Evolutionary conservation across 2,888 invertebrate genomes (phyloP), one percentile per base, ranked within the genome.

Genomic region (Lepetodrilus schrolli): DNA sequence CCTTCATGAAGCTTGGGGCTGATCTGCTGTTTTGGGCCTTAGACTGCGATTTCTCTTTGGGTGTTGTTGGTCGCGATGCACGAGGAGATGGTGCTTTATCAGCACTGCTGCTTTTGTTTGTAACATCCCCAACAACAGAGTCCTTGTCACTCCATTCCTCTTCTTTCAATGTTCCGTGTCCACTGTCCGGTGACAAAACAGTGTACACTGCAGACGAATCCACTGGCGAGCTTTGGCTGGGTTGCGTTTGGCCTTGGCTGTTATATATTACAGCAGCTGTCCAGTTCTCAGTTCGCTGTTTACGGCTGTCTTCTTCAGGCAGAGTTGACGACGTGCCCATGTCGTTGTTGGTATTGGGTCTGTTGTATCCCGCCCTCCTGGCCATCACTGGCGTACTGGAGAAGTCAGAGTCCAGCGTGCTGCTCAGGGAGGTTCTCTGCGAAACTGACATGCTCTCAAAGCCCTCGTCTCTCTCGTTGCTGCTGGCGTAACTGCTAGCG

Each of bases 391-490:
- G 82, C 0, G 82, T 80, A 13, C 76, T 77, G 8, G 70, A 48
- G 26, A 86, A 78, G 65, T 88, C 87, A 4, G 87, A 85, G 66
- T 90, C 89, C 21, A 88, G 77, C 0, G 86, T 88, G 75, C 89
- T 89, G 78, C 87, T 88, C 75, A 90, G 82, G 4, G 89, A 90
- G 0, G 89, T 90, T 49, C 89, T 80, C 71, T 89, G 88, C 4
- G 88, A 89, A 48, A 85, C 82, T 30, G 87, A 86, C 83, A 85
- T 84, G 4, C 87, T 87, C 66, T 90, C 90, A 77, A 90, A 89
- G 17, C 90, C 89, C 79, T 90, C 89, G 76, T 90, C 89, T 38
- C 85, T 72, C 73, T 86, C 87, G 51, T 82, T 84, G 71, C 84
- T 84, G 69, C 86, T 86, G 38, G 86, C 84, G 73, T 86, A 83